Conservation (phyloP, 2,888 invertebrate genomes). For the Protodeltote pygarga region DNA sequence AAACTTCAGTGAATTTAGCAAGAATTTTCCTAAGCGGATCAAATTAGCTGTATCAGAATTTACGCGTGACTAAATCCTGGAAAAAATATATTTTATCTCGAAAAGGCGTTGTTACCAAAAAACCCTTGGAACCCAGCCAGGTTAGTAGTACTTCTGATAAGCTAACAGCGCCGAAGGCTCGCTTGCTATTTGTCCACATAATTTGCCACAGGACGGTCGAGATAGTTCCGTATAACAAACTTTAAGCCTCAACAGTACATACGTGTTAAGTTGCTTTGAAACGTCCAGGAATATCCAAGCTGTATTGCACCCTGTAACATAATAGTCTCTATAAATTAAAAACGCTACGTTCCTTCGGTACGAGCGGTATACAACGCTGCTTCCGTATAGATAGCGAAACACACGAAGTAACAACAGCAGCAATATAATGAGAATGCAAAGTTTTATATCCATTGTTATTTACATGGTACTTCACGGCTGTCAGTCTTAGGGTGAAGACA, state of each 20-base stretch:
- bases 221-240: constrained; percentile 52
- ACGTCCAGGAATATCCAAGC: constrained; percentile 35
- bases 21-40: constrained; percentile 3
- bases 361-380: constrained; percentile 23
- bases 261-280: constrained; percentile 47
- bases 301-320: constrained; percentile 36
- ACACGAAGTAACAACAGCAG: constrained; percentile 4
- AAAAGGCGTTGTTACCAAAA: constrained; percentile 19
- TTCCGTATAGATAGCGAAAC: background rate
- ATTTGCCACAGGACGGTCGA: constrained; percentile 54
- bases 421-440: constrained; percentile 10
- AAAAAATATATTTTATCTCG: constrained; percentile 36
- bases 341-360: constrained; percentile 10
- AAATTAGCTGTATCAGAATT: constrained; percentile 12
- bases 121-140: constrained; percentile 37
- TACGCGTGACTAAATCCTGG: constrained; percentile 6
- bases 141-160: constrained; percentile 30
- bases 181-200: constrained; percentile 56
- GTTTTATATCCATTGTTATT: constrained; percentile 12
- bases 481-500: constrained; percentile 35
- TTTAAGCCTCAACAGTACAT: constrained; percentile 53
- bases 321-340: constrained; percentile 15
- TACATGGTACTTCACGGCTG: constrained; percentile 7
- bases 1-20: background rate
- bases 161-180: constrained; percentile 42